Conservation (phyloP, 2,113 vertebrate genomes). For the Paradisaea rubra region DNA sequence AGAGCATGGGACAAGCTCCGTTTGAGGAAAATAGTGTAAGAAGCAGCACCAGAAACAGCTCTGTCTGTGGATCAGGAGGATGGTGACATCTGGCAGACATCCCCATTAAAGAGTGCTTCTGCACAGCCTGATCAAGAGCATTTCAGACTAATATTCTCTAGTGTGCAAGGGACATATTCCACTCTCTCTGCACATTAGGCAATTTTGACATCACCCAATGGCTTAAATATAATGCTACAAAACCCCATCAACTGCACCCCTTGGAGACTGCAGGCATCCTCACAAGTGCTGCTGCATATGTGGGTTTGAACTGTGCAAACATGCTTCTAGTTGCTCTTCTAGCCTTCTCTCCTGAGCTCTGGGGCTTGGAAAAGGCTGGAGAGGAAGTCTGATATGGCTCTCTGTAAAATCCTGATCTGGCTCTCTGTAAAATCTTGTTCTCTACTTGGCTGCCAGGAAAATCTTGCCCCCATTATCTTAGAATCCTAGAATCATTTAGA, state of each 20-base stretch:
- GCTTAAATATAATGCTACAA: background rate
- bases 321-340: background rate
- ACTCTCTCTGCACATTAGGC: background rate
- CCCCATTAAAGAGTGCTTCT: background rate
- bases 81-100: background rate
- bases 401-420: background rate
- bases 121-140: background rate
- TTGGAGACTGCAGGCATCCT: background rate
- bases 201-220: background rate
- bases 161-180: background rate
- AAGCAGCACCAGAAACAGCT: background rate
- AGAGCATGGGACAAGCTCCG: background rate
- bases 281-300: background rate
- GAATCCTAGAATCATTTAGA: background rate
- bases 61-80: background rate
- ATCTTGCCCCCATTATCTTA: background rate
- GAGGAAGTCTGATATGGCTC: background rate
- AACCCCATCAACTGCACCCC: background rate
- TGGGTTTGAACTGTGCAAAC: background rate
- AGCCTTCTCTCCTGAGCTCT: background rate
- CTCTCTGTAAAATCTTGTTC: background rate
- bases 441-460: background rate
- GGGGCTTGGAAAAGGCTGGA: background rate
- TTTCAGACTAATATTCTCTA: background rate
- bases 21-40: background rate